These are phyloP conservation scores for Mycogona germanica DNA, from an alignment of 2,888 invertebrate species.

Conservation along the genomic window DNA sequence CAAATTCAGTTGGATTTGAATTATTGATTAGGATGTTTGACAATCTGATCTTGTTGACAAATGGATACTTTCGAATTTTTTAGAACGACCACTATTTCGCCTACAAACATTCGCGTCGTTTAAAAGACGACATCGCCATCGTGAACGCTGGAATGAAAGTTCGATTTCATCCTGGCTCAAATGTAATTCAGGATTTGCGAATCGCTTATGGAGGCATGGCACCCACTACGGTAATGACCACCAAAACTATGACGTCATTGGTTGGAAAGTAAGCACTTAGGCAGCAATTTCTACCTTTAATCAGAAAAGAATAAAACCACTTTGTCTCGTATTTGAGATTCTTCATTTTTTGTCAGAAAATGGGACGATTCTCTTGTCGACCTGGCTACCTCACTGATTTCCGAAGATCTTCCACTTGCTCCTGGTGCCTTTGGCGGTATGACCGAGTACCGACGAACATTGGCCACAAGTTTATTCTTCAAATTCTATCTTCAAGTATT, in stretches of 20 bases:
- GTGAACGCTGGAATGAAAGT: slow-evolving; percentile 71
- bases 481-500: slow-evolving; percentile 40
- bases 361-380: slow-evolving; percentile 55
- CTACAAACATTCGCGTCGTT: slow-evolving; percentile 80
- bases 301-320: too few relatives aligned
- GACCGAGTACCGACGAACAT: slow-evolving; percentile 59
- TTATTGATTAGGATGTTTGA: too few relatives aligned
- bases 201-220: slow-evolving; percentile 92
- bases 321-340: too few relatives aligned
- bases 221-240: slow-evolving; percentile 62
- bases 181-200: slow-evolving; percentile 46
- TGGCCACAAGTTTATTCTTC: slow-evolving; percentile 49
- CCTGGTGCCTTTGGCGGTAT: slow-evolving; percentile 74
- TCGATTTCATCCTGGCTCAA: slow-evolving; percentile 41
- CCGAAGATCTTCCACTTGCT: slow-evolving; percentile 60
- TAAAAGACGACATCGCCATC: slow-evolving; percentile 93
- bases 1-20: too few relatives aligned
- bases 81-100: slow-evolving; percentile 60
- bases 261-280: slow-evolving; percentile 29
- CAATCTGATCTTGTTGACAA: background rate
- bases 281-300: too few relatives aligned
- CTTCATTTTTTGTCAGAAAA: slow-evolving; percentile 1
- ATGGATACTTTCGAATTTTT: slow-evolving; percentile 18
- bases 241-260: slow-evolving; percentile 47
- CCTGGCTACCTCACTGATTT: slow-evolving; percentile 46